Evolutionary conservation across 2,797 vertebrate genomes (phyloP).

Genomic region (Ptychobarbus kaznakovi): DNA sequence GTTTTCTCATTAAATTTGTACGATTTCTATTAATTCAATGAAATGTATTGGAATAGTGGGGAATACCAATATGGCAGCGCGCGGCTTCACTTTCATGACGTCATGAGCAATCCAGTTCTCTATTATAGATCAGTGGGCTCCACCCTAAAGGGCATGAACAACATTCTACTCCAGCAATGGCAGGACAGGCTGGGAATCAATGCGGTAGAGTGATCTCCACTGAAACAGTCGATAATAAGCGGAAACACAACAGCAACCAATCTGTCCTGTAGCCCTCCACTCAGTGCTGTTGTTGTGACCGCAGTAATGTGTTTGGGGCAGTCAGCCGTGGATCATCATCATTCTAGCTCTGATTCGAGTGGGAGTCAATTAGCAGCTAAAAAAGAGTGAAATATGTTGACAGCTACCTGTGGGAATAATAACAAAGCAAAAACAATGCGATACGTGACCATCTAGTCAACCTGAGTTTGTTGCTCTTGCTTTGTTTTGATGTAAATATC

Average conservation of each 20-base stretch:
- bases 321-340: conserved; percentile 27
- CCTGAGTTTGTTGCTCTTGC: conserved; percentile 4
- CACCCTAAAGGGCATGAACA: neutral
- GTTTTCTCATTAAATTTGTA: no score
- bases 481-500: conserved; percentile 5
- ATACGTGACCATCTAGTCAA: neutral
- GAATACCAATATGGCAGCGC: no score
- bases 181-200: conserved; percentile 20
- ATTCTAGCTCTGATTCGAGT: conserved; percentile 44
- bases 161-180: neutral
- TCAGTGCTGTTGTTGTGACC: conserved; percentile 38
- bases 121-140: neutral
- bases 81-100: no score
- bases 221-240: conserved; percentile 22
- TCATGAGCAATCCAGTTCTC: no score
- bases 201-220: conserved; percentile 29
- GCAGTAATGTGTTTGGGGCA: conserved; percentile 44
- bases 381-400: conserved; percentile 23
- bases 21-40: no score
- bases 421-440: conserved; percentile 31
- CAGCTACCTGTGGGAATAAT: conserved; percentile 21
- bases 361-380: conserved; percentile 50
- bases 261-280: conserved; percentile 29
- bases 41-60: no score
- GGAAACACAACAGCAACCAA: conserved; percentile 27